A percentile compares a stretch with the other conserved stretches of the same genome.
These are phyloP conservation scores for Nerophis lumbriciformis DNA, from an alignment of 2,113 vertebrate genomes.

Conservation along the genomic window DNA sequence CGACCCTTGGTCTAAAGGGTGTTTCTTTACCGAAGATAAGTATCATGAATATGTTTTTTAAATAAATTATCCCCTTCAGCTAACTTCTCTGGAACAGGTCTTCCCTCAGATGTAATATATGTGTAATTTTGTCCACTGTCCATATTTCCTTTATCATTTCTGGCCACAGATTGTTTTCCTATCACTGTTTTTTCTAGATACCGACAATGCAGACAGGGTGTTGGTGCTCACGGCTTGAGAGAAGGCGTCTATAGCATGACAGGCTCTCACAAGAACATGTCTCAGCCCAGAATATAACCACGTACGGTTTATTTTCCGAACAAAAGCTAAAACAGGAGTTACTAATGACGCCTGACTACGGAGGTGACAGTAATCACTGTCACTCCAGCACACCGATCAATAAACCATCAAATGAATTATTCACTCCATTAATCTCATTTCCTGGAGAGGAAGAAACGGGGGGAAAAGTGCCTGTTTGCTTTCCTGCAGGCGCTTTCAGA, in stretches of 20 bases:
- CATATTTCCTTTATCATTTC: too few relatives aligned
- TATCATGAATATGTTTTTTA: too few relatives aligned
- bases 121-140: too few relatives aligned
- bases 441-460: slow-evolving; percentile 12
- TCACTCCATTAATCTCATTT: slow-evolving; percentile 40
- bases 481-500: slow-evolving; percentile 27
- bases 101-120: too few relatives aligned
- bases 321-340: neutral
- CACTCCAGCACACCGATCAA: slow-evolving; percentile 8
- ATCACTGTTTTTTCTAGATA: slow-evolving; percentile 26
- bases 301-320: neutral
- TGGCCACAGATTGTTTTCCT: neutral
- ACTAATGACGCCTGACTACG: neutral
- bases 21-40: too few relatives aligned
- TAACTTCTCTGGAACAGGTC: too few relatives aligned
- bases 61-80: too few relatives aligned
- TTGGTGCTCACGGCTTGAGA: slow-evolving; percentile 31
- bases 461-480: slow-evolving; percentile 25
- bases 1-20: too few relatives aligned
- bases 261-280: slow-evolving; percentile 35
- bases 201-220: slow-evolving; percentile 45
- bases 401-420: slow-evolving; percentile 27
- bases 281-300: neutral
- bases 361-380: slow-evolving; percentile 5
- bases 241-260: slow-evolving; percentile 28